A percentile compares a stretch with the other conserved stretches of the same genome.
phyloP scores from a whole-genome alignment of 2,113 vertebrate genomes.

The Collichthys lucidus region DNA sequence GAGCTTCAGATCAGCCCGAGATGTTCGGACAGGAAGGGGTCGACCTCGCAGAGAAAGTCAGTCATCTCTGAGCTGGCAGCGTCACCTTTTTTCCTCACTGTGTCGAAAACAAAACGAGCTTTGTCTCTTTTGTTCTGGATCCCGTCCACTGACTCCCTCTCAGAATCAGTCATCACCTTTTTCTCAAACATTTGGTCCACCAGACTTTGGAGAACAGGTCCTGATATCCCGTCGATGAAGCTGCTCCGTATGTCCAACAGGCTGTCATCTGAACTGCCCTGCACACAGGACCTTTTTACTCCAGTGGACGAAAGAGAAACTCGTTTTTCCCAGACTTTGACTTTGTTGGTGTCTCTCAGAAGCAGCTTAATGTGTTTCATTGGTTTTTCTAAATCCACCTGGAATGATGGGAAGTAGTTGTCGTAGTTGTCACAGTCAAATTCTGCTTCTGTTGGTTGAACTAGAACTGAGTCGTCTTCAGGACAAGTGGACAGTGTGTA shows the following conservation, averaged over 20 bases:
- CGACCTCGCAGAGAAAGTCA: neutral
- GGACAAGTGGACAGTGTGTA: neutral
- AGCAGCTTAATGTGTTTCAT: neutral
- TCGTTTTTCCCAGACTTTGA: neutral
- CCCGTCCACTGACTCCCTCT: neutral
- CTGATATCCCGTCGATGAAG: conserved; percentile 19
- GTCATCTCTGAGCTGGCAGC: conserved; percentile 34
- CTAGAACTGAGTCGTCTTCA: neutral
- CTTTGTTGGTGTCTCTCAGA: neutral
- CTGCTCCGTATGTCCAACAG: neutral
- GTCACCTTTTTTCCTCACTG: conserved; percentile 55
- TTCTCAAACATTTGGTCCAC: conserved; percentile 35
- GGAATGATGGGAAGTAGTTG: conserved; percentile 28
- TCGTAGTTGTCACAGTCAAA: conserved; percentile 15
- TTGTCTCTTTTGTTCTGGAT: neutral
- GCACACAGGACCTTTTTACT: neutral
- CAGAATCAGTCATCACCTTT: conserved; percentile 10
- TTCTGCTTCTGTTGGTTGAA: conserved; percentile 42
- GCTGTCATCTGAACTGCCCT: neutral
- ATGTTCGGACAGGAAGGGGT: neutral
- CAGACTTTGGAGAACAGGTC: conserved; percentile 18
- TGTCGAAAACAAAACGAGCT: conserved; percentile 37
- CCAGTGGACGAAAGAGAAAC: neutral
- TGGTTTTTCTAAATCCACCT: neutral
- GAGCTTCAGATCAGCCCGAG: conserved; percentile 1